Evolutionary conservation across 2,113 vertebrate species (phyloP).

Genomic region (Coturnix japonica): DNA sequence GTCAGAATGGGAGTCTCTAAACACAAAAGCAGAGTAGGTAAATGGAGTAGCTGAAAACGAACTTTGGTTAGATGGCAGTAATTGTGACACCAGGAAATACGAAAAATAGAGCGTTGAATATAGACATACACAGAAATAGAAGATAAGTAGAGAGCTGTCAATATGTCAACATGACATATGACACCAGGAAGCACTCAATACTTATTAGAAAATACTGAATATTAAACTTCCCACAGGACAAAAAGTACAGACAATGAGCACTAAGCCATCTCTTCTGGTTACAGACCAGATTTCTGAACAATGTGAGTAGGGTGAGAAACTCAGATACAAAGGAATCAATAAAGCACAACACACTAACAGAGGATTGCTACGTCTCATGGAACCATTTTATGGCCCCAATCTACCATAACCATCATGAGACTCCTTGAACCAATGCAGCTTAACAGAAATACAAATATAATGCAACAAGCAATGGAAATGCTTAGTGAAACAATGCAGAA

Average conservation of each 20-base stretch:
- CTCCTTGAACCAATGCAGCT: neutral
- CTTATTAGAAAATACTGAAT: neutral
- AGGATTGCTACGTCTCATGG: neutral
- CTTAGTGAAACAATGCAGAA: neutral
- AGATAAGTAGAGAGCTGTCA: neutral
- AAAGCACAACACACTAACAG: neutral
- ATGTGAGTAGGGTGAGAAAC: neutral
- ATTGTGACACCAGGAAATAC: neutral
- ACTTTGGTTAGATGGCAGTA: neutral
- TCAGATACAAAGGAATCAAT: neutral
- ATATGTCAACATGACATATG: too few relatives aligned
- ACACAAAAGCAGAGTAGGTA: neutral
- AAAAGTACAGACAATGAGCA: neutral
- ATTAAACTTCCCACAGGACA: neutral
- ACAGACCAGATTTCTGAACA: neutral
- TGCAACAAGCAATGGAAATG: neutral
- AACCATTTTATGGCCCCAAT: neutral
- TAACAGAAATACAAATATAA: neutral
- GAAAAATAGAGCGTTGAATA: neutral
- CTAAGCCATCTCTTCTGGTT: neutral
- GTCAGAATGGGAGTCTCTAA: neutral
- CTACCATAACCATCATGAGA: neutral
- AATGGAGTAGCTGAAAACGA: neutral
- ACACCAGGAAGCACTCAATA: neutral
- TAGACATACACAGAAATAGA: neutral